Evolutionary conservation across 2,797 vertebrate genomes (phyloP), one percentile per base, ranked within the genome.

Genomic region (Tokudaia tokunoshimensis): DNA sequence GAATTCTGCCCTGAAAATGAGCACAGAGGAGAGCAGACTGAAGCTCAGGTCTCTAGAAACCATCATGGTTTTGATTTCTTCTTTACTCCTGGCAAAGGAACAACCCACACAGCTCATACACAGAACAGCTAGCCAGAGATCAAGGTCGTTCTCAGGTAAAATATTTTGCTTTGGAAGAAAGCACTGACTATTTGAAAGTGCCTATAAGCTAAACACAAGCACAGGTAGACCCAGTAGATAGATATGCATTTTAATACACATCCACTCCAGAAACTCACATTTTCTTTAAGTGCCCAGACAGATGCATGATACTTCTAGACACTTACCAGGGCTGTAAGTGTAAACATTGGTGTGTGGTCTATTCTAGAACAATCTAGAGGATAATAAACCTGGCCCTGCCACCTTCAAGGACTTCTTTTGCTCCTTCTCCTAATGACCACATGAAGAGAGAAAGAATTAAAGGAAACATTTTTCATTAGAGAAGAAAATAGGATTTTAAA

Each of bases 201-300:
- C 6, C 17, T 95, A 83, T 76, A 94, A 41, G 72, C 85, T 81
- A 76, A 91, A 97, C 89, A 82, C 61, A 92, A 94, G 80, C 47
- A 92, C 19, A 1, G 26, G 29, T 4, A 41, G 61, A 82, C 59
- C 12, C 12, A 74, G 85, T 10, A 17, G 15, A 52, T 76, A 55
- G n/a, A 52, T 72, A 26, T 2, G n/a, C 55, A 74, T 72, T 92
- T 82, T 81, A 93, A 52, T 76, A 72, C 1, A 76, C 0, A 55
- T 86, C n/a, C 70, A 76, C 91, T 89, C 57, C 52, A 91, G 57
- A 89, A 93, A 83, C 37, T 22, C 34, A 50, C 3, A 1, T 79
- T 94, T 89, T 37, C 72, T 82, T 20, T 70, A 90, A 92, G 59
- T 22, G 72, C 85, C 44, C 57, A 91, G 81, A 17, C 7, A 85